Evolutionary conservation across 2,113 vertebrate species (phyloP), one percentile per base, ranked within the genome.

Genomic region (Catharus minimus): DNA sequence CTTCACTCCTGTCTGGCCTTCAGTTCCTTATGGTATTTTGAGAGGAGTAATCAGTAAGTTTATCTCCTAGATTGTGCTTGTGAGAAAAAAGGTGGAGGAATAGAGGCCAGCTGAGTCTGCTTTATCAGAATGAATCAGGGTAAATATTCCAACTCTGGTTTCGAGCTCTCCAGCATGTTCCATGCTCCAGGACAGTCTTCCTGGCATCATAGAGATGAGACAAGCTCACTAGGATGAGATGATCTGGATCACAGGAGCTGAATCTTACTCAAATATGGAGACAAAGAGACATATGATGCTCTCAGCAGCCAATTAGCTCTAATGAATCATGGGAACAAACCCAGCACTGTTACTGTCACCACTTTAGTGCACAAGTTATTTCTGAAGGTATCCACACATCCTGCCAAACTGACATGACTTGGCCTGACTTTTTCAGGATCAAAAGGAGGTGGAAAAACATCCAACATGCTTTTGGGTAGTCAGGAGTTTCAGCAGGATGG

Each of bases 241-340:
- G 24, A 60, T 49, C 74, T 84, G 71, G 74, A 78, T 87, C 88
- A 81, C 62, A 92, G 71, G 41, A 76, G 82, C 71, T 89, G 82
- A 79, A 89, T 82, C 78, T 53, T 62, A 73, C 74, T 87, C 87
- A 82, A 36, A 79, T 23, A 43, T 11, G 50, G 78, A 92, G 77
- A 92, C 84, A 82, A 36, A 92, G 60, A 87, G 62, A 36, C 66
- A 71, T 7, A 53, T 9, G 61, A 72, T 72, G 87, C 50, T 90
- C 84, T 89, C 77, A 89, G 81, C 81, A 93, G 66, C 47, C 71
- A 65, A 71, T 76, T 93, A 83, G 15, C 15, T 50, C 50, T 30
- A 72, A 84, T 92, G 88, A 95, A 86, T 90, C 90, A 90, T 5
- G 3, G 57, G 23, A 66, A 21, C 77, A 60, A 68, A 66, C 64